Conservation (phyloP, 2,888 invertebrate species). For the Chrysotoxum bicinctum region DNA sequence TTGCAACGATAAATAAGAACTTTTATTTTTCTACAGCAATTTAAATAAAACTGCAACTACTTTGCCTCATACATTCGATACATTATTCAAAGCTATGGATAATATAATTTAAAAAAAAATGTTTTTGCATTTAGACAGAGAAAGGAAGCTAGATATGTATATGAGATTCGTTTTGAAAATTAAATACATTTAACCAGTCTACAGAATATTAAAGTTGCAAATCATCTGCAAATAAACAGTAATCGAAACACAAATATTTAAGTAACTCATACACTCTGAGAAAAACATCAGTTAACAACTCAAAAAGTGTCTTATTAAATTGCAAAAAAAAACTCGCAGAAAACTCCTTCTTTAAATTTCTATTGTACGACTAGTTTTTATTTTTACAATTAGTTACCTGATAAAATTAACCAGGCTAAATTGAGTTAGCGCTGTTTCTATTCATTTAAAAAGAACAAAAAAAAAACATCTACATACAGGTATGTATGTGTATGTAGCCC, state of each 20-base stretch:
- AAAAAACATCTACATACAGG: too few species aligned
- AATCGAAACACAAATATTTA: slow-evolving; percentile 11
- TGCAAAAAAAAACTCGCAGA: too few species aligned
- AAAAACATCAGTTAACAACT: too few species aligned
- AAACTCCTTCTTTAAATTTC: too few species aligned
- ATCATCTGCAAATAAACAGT: background rate
- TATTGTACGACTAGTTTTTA: too few species aligned
- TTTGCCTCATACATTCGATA: background rate
- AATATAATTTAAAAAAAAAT: background rate
- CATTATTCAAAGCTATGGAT: background rate
- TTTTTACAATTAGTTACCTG: too few species aligned
- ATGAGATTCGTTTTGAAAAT: background rate
- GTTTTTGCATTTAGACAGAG: background rate
- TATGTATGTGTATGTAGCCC: too few species aligned
- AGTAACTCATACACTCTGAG: too few species aligned
- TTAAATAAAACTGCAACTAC: background rate
- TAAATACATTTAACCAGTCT: slow-evolving; percentile 26
- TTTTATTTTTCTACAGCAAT: background rate
- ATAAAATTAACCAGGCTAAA: too few species aligned
- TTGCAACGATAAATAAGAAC: background rate
- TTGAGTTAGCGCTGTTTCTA: too few species aligned
- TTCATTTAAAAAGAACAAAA: too few species aligned
- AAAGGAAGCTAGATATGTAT: background rate
- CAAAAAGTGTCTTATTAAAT: too few species aligned
- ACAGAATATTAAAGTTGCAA: slow-evolving; percentile 9